Base-by-base conservation (phyloP, 2,888 invertebrate genomes). In the Lasius fuliginosus region DNA sequence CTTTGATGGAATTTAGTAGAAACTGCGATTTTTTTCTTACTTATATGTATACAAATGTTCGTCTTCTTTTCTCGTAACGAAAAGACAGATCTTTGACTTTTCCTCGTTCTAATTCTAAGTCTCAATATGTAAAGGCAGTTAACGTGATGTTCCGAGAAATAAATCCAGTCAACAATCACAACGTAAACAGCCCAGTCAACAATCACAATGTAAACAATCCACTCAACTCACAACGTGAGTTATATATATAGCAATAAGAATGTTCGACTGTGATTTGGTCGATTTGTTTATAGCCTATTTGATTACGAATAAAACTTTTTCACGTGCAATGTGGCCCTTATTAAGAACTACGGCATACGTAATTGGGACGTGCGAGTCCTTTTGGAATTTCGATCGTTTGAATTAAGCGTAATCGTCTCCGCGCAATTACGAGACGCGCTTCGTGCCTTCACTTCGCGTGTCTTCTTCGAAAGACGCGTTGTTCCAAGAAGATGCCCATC, bases 361-460 rank as follows among this genome's bases (percentile, higher is more conserved):
- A 49, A 49, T 49, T 18, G 15, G 15, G 49, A 18, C 18, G 18
- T 49, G 49, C 49, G 49, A 42, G 82, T 85, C 69, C 62, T 86
- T 79, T 85, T 68, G 82, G 86, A 90, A 88, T 89, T 89, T 84
- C 85, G 74, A 89, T 85, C 58, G 67, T 67, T 86, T 69, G 69
- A 87, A 86, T 84, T 74, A 83, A 71, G 84, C 75, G 65, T 89
- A 86, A 88, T 87, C 85, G 82, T 85, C 76, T 74, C 3, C 3
- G 15, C 6, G 33, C 3, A n/a, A 53, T 53, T 69, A 9, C 11
- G 33, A 62, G 33, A 62, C 18, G 9, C 30, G 12, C 15, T 8
- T 6, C 18, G 15, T 58, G 58, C 27, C 27, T 49, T 60, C 62
- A 18, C 8, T 33, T 30, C 49, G 18, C 49, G 33, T 30, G 30